Conservation (phyloP, 30 jellyfish, hydroid and myxozoan species). For the Chrysaora quinquecirrha region DNA sequence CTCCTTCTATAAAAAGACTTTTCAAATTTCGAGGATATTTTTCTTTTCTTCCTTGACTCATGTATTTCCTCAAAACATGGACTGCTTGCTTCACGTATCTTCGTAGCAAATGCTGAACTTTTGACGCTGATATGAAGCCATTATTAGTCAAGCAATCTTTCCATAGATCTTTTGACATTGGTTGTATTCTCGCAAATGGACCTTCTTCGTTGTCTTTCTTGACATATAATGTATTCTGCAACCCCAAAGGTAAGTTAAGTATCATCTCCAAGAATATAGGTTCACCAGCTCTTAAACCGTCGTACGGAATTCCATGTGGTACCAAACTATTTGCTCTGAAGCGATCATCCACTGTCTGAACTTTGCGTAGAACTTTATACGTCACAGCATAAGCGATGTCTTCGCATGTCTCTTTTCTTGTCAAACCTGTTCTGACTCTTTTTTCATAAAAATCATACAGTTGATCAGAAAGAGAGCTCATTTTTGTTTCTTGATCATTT, state of each 20-base stretch:
- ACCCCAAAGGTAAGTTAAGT: conserved; percentile 60
- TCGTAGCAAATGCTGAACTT: conserved; percentile 50
- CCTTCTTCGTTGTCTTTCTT: conserved; percentile 36
- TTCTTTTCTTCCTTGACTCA: conserved; percentile 64
- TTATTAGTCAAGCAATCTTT: conserved; percentile 68
- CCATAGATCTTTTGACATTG: conserved; percentile 66
- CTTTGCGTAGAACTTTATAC: conserved; percentile 76
- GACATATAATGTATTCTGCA: conserved; percentile 53
- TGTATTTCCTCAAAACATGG: conserved; percentile 76
- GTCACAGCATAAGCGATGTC: conserved; percentile 77
- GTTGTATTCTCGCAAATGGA: conserved; percentile 64
- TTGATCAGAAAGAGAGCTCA: background rate
- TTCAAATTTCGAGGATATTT: conserved; percentile 67
- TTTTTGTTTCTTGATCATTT: background rate
- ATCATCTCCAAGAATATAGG: conserved; percentile 77
- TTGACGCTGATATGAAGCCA: conserved; percentile 62
- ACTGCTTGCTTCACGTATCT: conserved; percentile 80
- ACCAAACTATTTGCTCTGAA: conserved; percentile 76
- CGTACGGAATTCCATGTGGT: conserved; percentile 85
- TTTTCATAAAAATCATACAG: conserved; percentile 53
- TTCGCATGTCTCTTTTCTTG: conserved; percentile 65
- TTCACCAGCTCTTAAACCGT: conserved; percentile 70
- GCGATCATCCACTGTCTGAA: conserved; percentile 79
- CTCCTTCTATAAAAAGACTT: conserved; percentile 68
- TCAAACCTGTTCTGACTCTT: conserved; percentile 54